phyloP scores from a whole-genome alignment of 2,113 vertebrate species.

The Alexandromys fortis region DNA sequence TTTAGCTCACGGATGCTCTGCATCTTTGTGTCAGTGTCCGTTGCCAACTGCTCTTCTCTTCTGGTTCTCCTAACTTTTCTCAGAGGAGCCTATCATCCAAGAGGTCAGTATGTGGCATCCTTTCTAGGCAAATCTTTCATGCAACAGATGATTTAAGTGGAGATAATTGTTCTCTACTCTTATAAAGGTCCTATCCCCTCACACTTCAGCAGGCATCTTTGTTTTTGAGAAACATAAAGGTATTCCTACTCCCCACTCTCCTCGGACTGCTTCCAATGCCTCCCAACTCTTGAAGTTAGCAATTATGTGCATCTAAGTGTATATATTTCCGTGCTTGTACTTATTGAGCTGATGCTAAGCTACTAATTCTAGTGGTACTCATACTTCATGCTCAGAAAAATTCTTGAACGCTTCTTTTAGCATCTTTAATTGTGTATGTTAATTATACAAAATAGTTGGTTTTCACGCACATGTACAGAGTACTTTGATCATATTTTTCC shows the following conservation, averaged over 20 bases:
- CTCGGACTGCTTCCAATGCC: too few species aligned
- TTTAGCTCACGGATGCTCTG: accelerated
- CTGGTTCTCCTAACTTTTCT: background rate
- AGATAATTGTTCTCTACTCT: background rate
- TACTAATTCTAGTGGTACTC: background rate
- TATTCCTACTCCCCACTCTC: background rate
- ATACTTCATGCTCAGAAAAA: background rate
- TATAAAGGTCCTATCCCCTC: background rate
- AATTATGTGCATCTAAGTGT: background rate
- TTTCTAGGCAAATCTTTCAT: background rate
- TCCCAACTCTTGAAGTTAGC: background rate
- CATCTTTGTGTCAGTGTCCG: too few species aligned
- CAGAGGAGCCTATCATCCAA: background rate
- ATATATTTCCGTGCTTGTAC: background rate
- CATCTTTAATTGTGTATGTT: background rate
- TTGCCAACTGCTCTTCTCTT: background rate
- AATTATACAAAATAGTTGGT: background rate
- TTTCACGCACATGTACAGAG: background rate
- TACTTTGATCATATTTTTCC: too few species aligned
- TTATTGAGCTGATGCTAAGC: background rate
- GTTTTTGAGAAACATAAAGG: background rate
- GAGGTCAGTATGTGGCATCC: background rate
- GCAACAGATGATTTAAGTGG: background rate
- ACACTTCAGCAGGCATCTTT: background rate
- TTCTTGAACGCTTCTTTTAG: background rate